A percentile compares a stretch with the other conserved stretches of the same genome.
phyloP scores from a whole-genome alignment of 1,140 invertebrate genomes.

The Drosophila pseudoobscura region DNA sequence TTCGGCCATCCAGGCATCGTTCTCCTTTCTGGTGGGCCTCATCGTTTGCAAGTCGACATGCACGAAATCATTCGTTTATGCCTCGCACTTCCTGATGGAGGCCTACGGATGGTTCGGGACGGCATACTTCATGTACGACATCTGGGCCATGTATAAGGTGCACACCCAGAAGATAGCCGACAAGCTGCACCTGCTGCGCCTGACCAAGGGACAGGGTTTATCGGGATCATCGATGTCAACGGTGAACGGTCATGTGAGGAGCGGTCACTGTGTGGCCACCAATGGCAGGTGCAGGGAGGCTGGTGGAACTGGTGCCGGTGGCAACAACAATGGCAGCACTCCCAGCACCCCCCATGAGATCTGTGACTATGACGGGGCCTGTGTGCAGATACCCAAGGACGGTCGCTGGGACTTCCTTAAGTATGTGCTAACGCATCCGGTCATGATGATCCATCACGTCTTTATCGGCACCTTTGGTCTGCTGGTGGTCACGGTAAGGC shows the following conservation, averaged over 20 bases:
- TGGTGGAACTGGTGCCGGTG: background rate
- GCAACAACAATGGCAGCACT: slow-evolving; percentile 63
- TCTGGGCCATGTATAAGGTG: slow-evolving; percentile 89
- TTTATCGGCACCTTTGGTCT: slow-evolving; percentile 89
- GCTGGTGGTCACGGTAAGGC: slow-evolving; percentile 87
- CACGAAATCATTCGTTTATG: slow-evolving; percentile 86
- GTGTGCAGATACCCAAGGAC: slow-evolving; percentile 62
- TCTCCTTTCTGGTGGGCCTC: slow-evolving; percentile 87
- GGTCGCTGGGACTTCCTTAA: slow-evolving; percentile 84
- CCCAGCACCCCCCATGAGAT: slow-evolving; percentile 67
- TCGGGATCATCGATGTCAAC: background rate
- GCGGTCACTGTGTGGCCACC: background rate
- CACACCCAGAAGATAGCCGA: slow-evolving; percentile 83
- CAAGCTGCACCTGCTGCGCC: slow-evolving; percentile 73
- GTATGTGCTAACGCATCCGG: slow-evolving; percentile 86
- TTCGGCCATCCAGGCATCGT: slow-evolving; percentile 87
- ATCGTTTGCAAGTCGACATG: slow-evolving; percentile 87
- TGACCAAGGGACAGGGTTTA: slow-evolving; percentile 47
- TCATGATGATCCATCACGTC: slow-evolving; percentile 89
- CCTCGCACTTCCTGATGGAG: slow-evolving; percentile 88
- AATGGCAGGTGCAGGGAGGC: slow-evolving; percentile 19
- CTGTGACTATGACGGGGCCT: slow-evolving; percentile 70
- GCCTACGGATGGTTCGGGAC: slow-evolving; percentile 90
- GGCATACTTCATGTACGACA: slow-evolving; percentile 90
- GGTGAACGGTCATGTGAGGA: slow-evolving; percentile 38